Percentiles rank a stretch among this genome's conserved stretches.
Conservation (phyloP, 2,888 invertebrate genomes). For the Campoplex capitator region DNA sequence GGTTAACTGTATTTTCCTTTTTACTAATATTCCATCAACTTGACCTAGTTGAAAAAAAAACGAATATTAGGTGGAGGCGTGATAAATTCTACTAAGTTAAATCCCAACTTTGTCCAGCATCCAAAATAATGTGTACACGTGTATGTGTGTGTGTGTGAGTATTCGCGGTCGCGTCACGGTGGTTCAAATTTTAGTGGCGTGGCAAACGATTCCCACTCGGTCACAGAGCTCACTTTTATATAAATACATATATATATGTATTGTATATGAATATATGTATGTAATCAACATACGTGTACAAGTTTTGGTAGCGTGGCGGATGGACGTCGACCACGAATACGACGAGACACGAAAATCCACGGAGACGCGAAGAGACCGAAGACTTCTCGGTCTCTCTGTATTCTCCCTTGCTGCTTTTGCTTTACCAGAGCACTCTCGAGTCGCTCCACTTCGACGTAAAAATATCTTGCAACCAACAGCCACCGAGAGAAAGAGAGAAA, state of each 20-base stretch:
- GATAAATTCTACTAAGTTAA: constrained; percentile 32
- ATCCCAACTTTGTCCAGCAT: constrained; percentile 29
- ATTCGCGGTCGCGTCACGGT: constrained; percentile 69
- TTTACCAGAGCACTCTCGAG: constrained; percentile 66
- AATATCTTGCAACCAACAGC: constrained; percentile 75
- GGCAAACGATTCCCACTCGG: constrained; percentile 74
- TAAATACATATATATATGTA: constrained; percentile 23
- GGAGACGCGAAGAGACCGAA: constrained; percentile 51
- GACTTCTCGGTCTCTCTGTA: constrained; percentile 46
- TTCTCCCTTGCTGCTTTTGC: constrained; percentile 57
- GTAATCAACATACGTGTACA: constrained; percentile 23
- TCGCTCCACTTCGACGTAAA: constrained; percentile 80
- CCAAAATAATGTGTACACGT: constrained; percentile 18
- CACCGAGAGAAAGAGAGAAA: constrained; percentile 19
- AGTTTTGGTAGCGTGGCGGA: constrained; percentile 48
- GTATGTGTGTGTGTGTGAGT: background rate
- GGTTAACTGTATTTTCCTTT: background rate
- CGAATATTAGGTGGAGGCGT: constrained; percentile 3
- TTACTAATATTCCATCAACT: constrained; percentile 8
- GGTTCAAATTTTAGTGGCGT: constrained; percentile 74
- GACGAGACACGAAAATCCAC: constrained; percentile 52
- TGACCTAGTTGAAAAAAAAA: constrained; percentile 2
- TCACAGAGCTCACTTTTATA: constrained; percentile 45
- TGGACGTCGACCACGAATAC: constrained; percentile 58
- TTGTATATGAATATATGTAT: constrained; percentile 16